Base-by-base conservation (phyloP, 2,888 invertebrate genomes). In the Callyntrura sp. region DNA sequence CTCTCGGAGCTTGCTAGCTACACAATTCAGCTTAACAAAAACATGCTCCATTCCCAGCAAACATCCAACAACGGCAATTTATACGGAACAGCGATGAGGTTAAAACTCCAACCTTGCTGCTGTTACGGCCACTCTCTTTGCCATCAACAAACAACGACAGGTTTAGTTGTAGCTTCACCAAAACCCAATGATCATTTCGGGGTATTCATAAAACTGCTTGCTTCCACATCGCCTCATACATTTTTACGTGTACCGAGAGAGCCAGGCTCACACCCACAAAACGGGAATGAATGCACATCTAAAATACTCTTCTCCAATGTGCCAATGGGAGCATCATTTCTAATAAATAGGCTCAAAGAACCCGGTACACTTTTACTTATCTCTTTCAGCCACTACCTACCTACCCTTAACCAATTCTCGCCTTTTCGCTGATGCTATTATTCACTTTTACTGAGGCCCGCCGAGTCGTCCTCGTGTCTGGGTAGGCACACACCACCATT, bases 171-270 rank as follows among this genome's bases (percentile, higher is more conserved):
- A n/a, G n/a, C 17, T 6, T 51, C 23, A 65, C 68, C 48, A 65
- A 65, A 43, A 23, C 78, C 48, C 85, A 78, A 78, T 85, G 78
- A 85, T 60, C 85, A 68, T 73, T 83, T 55, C 17, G 51, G 73
- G 35, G 25, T 23, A 78, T 51, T 60, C 45, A 78, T 28, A 78
- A 85, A 78, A 65, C 78, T 43, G 43, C 70, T 78, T 79, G 62
- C 86, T 76, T 65, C 65, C 78, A 65, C 78, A 78, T 65, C 85
- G 65, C 62, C 62, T 85, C 78, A 78, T 85, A 20, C 78, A 85
- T 78, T 78, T 62, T 48, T 76, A 60, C 76, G 17, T n/a, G 9
- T 25, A 82, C n/a, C n/a, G 48, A 83, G 11, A 55, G 0, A 51
- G n/a, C n/a, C n/a, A n/a, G n/a, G n/a, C n/a, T 20, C 68, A 35